A percentile compares a stretch with the other conserved stretches of the same genome.
Evolutionary conservation across 2,888 invertebrate genomes (phyloP).

Genomic region (Sphecodes monilicornis): DNA sequence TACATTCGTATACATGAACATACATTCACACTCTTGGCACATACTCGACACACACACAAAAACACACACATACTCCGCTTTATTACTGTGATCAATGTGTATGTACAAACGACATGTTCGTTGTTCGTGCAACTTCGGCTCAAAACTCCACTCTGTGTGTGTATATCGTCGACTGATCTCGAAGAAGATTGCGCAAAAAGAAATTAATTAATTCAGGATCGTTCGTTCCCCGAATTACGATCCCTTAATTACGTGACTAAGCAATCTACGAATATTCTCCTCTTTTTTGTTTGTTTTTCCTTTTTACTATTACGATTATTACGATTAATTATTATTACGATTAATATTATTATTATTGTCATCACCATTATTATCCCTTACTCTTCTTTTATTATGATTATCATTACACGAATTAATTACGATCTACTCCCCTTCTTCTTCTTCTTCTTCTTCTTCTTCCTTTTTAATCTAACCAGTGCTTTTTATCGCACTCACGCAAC

Average conservation of each 20-base stretch:
- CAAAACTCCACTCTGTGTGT: slow-evolving; percentile 47
- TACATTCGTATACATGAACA: background rate
- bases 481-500: slow-evolving; percentile 54
- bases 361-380: background rate
- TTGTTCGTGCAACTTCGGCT: slow-evolving; percentile 61
- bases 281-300: slow-evolving; percentile 15
- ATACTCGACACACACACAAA: background rate
- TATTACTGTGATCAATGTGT: slow-evolving; percentile 51
- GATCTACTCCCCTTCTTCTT: background rate
- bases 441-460: background rate
- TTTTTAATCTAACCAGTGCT: background rate
- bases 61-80: slow-evolving; percentile 43
- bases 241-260: slow-evolving; percentile 33
- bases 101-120: slow-evolving; percentile 32
- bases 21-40: slow-evolving; percentile 1
- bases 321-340: background rate
- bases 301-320: slow-evolving; percentile 10
- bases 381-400: background rate
- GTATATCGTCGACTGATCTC: slow-evolving; percentile 61
- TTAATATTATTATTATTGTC: background rate
- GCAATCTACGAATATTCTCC: slow-evolving; percentile 21
- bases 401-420: background rate
- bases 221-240: slow-evolving; percentile 18
- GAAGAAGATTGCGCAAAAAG: slow-evolving; percentile 60
- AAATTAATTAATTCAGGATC: slow-evolving; percentile 38